Evolutionary conservation across 2,113 vertebrate species (phyloP).

Genomic region (Charadrius vociferus): DNA sequence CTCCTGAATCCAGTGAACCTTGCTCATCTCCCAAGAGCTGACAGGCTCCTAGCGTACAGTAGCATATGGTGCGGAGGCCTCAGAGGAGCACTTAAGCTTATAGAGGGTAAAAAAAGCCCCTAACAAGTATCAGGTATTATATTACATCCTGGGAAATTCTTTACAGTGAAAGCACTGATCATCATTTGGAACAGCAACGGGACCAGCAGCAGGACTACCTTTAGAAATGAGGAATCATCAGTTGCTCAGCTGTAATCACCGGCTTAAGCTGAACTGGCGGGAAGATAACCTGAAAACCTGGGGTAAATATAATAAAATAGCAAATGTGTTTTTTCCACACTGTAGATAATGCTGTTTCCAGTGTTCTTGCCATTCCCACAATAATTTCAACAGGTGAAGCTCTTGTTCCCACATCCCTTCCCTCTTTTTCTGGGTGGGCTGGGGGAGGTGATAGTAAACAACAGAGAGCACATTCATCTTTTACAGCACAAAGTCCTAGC

Average conservation of each 20-base stretch:
- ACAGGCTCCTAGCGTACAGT: not conserved
- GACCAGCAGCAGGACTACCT: not conserved
- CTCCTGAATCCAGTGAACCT: not conserved
- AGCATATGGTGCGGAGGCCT: not conserved
- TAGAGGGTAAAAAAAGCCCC: not conserved
- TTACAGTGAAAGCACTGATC: not conserved
- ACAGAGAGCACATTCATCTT: not conserved
- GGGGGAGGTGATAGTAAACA: not conserved
- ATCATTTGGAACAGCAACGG: not conserved
- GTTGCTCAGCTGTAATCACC: not conserved
- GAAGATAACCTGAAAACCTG: not conserved
- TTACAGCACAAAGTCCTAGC: not conserved
- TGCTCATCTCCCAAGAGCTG: not conserved
- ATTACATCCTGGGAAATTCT: not conserved
- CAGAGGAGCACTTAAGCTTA: not conserved
- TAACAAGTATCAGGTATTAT: not conserved
- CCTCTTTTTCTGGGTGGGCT: not conserved
- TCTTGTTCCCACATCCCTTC: not conserved
- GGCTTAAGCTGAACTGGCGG: not conserved
- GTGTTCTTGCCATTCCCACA: not conserved
- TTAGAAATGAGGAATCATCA: not conserved
- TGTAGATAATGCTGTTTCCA: not conserved
- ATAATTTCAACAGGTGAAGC: not conserved
- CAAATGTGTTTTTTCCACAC: not conserved
- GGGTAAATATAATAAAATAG: not conserved